Evolutionary conservation across 30 jellyfish, hydroid and myxozoan species (phyloP).

Genomic region (Cassiopea xamachana): DNA sequence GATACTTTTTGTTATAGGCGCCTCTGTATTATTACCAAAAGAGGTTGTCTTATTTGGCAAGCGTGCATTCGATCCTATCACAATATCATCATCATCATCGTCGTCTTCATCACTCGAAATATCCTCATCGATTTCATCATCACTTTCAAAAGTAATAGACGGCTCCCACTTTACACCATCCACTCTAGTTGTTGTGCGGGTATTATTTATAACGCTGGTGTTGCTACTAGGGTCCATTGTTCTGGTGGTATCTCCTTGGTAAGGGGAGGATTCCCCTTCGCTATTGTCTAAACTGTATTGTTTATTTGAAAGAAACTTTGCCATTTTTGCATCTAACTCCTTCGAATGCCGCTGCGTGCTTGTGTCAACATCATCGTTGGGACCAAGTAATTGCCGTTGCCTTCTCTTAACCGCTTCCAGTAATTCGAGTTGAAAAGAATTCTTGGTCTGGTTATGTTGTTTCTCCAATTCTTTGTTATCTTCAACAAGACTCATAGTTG

Average conservation of each 20-base stretch:
- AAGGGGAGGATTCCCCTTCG: constrained; percentile 27
- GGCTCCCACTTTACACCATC: constrained; percentile 57
- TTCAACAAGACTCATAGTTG: constrained; percentile 4
- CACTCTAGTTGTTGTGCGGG: background rate
- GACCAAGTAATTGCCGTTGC: constrained; percentile 3
- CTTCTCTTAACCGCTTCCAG: constrained; percentile 47
- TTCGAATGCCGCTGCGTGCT: constrained; percentile 23
- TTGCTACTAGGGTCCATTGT: constrained; percentile 65
- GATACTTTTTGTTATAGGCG: background rate
- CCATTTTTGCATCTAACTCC: constrained; percentile 10
- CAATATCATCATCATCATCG: constrained; percentile 63
- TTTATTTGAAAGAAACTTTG: constrained; percentile 22
- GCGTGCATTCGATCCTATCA: constrained; percentile 13
- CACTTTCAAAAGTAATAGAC: constrained; percentile 5
- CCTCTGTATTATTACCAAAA: background rate
- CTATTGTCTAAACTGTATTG: constrained; percentile 6
- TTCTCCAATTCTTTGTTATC: constrained; percentile 4
- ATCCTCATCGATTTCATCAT: constrained; percentile 16
- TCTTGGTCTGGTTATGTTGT: constrained; percentile 21
- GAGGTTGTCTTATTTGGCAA: background rate
- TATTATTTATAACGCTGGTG: constrained; percentile 43
- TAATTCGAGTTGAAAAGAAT: constrained; percentile 47
- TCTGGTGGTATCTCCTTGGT: constrained; percentile 24
- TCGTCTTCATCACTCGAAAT: constrained; percentile 37
- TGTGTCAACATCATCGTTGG: background rate